Evolutionary conservation across 2,888 invertebrate genomes (phyloP).

Genomic region (Gandaritis pyraliata): DNA sequence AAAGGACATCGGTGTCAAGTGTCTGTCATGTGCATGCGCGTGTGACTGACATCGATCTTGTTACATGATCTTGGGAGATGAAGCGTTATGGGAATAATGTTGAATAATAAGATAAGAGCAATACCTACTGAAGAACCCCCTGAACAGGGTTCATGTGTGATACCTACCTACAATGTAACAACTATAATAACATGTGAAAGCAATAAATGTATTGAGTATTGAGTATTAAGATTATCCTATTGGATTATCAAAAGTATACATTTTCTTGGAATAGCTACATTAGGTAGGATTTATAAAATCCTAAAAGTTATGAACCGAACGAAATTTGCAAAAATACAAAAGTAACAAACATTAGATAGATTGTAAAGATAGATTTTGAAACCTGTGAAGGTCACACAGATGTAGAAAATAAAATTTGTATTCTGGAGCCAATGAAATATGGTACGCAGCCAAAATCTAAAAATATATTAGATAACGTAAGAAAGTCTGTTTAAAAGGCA

Average conservation of each 20-base stretch:
- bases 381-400: background rate
- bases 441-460: background rate
- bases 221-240: no score
- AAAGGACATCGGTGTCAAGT: slow-evolving; percentile 53
- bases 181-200: no score
- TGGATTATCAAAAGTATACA: no score
- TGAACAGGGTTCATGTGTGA: no score
- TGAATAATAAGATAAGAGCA: background rate
- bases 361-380: background rate
- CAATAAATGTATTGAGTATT: no score
- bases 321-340: no score
- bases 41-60: slow-evolving; percentile 68
- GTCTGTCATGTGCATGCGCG: slow-evolving; percentile 59
- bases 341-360: no score
- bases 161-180: no score
- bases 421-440: background rate
- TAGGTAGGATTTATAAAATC: no score
- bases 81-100: slow-evolving; percentile 38
- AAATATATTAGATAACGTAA: background rate
- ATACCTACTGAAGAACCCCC: no score
- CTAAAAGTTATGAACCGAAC: no score
- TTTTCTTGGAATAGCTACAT: no score
- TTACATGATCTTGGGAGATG: slow-evolving; percentile 56
- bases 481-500: background rate
- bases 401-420: background rate